Evolutionary conservation across 2,113 vertebrate genomes (phyloP), one percentile per base, ranked within the genome.

Genomic region (Chlorodrepanis virens): DNA sequence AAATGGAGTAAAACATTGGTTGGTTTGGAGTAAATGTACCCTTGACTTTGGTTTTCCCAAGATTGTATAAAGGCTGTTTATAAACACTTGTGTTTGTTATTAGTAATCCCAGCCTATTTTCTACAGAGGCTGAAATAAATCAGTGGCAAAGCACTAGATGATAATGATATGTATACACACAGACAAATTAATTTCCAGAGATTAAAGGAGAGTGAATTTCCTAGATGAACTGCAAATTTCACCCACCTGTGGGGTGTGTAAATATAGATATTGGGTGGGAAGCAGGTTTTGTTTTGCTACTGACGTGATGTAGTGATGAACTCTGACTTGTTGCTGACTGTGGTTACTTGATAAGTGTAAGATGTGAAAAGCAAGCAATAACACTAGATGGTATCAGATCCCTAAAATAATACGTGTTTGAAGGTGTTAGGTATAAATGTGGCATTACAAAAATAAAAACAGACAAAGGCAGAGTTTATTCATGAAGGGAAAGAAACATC

Each of bases 301-400:
- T 97, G 96, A 95, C 8, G 28, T 53, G 24, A 42, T 93, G 78
- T 88, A 87, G 84, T 39, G 80, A 87, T 96, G 96, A 97, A 97
- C 91, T 93, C 95, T 95, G 96, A 95, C 96, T 96, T 54, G 83
- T 70, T 95, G 83, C 95, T 95, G 61, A 96, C 92, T 97, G 96
- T 93, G 70, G 94, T 97, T 94, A 82, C 92, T 97, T 96, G 97
- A 97, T 97, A 97, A 96, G 95, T 91, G 57, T 90, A 94, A 97
- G 79, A 93, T 94, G 79, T 92, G 89, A 96, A 96, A 90, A 94
- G 85, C 94, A 13, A 93, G 94, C 84, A 96, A 94, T 69, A 94
- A 96, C 90, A 96, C 74, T 88, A 94, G 77, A 87, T 81, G 95
- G 63, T 87, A 87, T 95, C 94, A 95, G 83, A 88, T 94, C 52